Evolutionary conservation across 2,113 vertebrate species (phyloP).

Genomic region (Equus przewalskii): DNA sequence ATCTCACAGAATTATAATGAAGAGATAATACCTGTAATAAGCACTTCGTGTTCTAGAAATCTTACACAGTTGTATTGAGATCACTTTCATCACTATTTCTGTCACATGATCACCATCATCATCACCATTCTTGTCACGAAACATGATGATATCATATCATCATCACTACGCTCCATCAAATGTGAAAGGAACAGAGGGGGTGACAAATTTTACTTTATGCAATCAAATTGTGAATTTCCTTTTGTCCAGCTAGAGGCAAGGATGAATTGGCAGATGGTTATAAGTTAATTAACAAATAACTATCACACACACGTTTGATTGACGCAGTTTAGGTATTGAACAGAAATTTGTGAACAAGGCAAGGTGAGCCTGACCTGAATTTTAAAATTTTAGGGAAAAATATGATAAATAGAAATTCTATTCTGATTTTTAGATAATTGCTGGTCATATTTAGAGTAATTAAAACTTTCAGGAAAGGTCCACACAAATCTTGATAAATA

Average conservation of each 20-base stretch:
- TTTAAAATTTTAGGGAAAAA: neutral
- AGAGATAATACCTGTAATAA: neutral
- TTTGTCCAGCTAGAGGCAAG: neutral
- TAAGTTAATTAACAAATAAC: conserved; percentile 18
- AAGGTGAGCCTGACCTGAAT: neutral
- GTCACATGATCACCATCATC: neutral
- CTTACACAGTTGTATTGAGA: neutral
- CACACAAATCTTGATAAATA: neutral
- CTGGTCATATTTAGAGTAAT: neutral
- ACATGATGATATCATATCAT: neutral
- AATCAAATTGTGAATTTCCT: neutral
- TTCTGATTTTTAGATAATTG: conserved; percentile 32
- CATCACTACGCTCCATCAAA: neutral
- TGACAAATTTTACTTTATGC: neutral
- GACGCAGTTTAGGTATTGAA: neutral
- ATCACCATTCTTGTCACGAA: neutral
- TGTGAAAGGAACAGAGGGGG: neutral
- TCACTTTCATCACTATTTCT: neutral
- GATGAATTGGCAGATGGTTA: neutral
- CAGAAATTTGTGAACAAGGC: neutral
- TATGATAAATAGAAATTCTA: neutral
- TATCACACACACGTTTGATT: neutral
- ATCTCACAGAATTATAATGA: neutral
- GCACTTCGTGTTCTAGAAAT: neutral
- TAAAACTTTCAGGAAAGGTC: neutral